These are phyloP conservation scores for Pilophorus perplexus DNA, from an alignment of 2,888 invertebrate species.

Conservation along the genomic window DNA sequence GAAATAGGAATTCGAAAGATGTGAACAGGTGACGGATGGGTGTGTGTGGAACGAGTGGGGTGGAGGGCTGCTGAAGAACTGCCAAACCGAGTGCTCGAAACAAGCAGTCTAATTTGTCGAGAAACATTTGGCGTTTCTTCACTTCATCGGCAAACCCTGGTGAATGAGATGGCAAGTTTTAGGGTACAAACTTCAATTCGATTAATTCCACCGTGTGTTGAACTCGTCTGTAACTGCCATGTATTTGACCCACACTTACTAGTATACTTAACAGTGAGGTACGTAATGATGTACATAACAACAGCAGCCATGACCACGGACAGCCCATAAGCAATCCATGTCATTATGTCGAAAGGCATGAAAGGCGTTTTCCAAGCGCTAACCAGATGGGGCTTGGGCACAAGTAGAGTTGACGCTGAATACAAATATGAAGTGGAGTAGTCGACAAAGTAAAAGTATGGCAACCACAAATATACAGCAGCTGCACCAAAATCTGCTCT, in stretches of 20 bases:
- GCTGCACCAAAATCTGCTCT: constrained; percentile 39
- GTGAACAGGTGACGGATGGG: constrained; percentile 45
- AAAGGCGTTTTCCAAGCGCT: constrained; percentile 37
- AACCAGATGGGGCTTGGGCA: constrained; percentile 30
- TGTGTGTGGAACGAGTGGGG: constrained; percentile 40
- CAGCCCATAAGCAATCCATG: constrained; percentile 13
- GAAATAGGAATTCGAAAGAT: constrained; percentile 43
- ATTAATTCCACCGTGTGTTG: too few relatives aligned
- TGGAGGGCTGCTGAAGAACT: constrained; percentile 43
- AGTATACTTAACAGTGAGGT: constrained; percentile 35
- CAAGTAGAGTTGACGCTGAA: constrained; percentile 29
- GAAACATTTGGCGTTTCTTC: constrained; percentile 37
- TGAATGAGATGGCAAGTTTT: not conserved
- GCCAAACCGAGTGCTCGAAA: constrained; percentile 42
- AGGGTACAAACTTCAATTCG: too few relatives aligned
- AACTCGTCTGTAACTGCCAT: too few relatives aligned
- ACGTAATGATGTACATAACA: constrained; percentile 25
- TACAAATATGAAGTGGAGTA: constrained; percentile 37
- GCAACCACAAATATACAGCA: constrained; percentile 41
- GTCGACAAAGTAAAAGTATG: constrained; percentile 41
- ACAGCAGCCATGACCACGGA: constrained; percentile 26
- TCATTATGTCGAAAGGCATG: constrained; percentile 31
- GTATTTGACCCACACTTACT: too few relatives aligned
- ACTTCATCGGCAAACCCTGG: constrained; percentile 39
- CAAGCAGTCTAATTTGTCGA: constrained; percentile 34